Percentiles rank a stretch among this genome's conserved stretches.
phyloP scores from a whole-genome alignment of 2,888 invertebrate genomes.

The Ditylenchus weischeri region DNA sequence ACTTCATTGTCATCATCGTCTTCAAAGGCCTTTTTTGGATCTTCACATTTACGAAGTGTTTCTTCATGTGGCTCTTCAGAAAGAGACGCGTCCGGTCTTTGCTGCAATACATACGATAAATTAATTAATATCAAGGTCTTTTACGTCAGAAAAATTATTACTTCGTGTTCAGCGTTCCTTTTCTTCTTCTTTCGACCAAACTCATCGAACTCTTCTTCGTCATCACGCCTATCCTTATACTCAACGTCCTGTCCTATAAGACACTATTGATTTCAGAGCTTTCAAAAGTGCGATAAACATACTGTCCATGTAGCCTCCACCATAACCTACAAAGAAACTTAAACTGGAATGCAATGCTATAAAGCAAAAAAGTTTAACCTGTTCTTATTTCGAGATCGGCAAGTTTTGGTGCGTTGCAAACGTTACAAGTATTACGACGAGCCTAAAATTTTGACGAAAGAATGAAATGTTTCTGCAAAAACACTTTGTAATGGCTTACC shows the following conservation, averaged over 20 bases:
- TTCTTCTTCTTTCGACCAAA: conserved; percentile 55
- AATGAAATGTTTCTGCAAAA: too few relatives aligned
- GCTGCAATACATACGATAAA: too few relatives aligned
- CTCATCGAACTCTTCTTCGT: conserved; percentile 94
- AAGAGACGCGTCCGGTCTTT: too few relatives aligned
- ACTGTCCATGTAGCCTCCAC: conserved; percentile 65
- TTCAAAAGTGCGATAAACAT: background rate
- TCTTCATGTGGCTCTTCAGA: too few relatives aligned
- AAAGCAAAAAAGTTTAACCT: conserved; percentile 45
- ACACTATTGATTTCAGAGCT: background rate
- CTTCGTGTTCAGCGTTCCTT: conserved; percentile 33
- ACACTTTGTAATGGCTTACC: conserved; percentile 59
- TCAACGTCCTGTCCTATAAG: conserved; percentile 69
- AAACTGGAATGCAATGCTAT: background rate
- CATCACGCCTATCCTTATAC: conserved; percentile 80
- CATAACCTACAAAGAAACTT: conserved; percentile 59
- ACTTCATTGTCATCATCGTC: conserved; percentile 2
- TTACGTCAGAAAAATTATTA: background rate
- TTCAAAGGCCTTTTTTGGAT: background rate
- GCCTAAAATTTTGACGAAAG: conserved; percentile 62
- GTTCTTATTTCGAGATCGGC: conserved; percentile 81
- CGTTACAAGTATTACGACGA: conserved; percentile 87
- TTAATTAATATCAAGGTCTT: too few relatives aligned
- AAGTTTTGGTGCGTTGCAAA: conserved; percentile 96
- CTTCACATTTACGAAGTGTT: too few relatives aligned